Base-by-base conservation (phyloP, 2,888 invertebrate species). In the Sphaerophoria rueppellii region DNA sequence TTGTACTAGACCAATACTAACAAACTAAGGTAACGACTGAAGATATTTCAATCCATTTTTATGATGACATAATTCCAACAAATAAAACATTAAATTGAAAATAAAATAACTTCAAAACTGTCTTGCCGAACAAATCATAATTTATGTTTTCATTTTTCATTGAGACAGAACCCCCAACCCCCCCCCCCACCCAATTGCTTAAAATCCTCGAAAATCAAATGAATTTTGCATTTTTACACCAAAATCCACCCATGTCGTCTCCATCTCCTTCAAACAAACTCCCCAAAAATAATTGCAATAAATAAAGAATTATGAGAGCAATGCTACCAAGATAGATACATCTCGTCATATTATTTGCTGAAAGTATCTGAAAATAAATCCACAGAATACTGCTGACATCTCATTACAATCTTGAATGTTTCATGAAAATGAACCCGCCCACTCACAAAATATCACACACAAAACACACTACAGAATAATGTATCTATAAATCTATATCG, bases 311-410 rank as follows among this genome's bases (percentile, higher is more conserved):
- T 61, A 69, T 65, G 65, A 60, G 65, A 65, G 71, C 75, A 81
- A 75, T 35, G 58, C 57, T 63, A 65, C 43, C 12, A 9, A 0
- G 0, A 9, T 43, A 43, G 4, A 43, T 43, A 52, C 43, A 54
- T 32, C 32, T 54, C 32, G 54, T 32, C 54, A 12, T 43, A 9
- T 6, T 72, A n/a, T 35, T 11, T 35, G 16, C 40, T 61, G 14
- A 60, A 69, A 24, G 43, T 61, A 74, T 72, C 61, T 73, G 76
- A 80, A 80, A 76, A 83, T 83, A 83, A 83, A 83, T 71, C 65
- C 82, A 78, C 69, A 81, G 65, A 74, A 74, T 69, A 46, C 78
- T 74, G 73, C 73, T 70, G 73, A 78, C 79, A 78, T 78, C 70
- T 82, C 78, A 78, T 73, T 82, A 82, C 61, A 77, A 77, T 78